Base-by-base conservation (phyloP, 2,113 vertebrate genomes). In the Lamprologus tigripictilis region DNA sequence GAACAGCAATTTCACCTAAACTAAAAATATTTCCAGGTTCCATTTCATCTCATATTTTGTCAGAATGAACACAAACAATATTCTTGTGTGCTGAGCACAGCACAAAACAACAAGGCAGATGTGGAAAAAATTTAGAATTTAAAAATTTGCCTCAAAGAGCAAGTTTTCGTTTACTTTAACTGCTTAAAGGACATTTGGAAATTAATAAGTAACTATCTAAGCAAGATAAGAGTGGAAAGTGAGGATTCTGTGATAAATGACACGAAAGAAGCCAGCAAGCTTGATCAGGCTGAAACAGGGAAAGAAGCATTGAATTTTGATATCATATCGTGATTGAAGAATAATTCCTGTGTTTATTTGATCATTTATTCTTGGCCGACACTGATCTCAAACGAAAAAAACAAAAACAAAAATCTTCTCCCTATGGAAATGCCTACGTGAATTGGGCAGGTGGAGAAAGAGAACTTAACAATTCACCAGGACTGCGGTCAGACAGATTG, bases 381-480 rank as follows among this genome's bases (percentile, higher is more conserved):
- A 6, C 9, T 7, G 9, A 61, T 33, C 9, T 61, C 16, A 33
- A 33, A 61, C 1, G 3, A 57, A 33, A 7, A 17, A 14, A 5
- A 0, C 1, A 23, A 28, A 28, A 17, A 9, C 1, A 31, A 31
- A 17, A 16, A 5, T 10, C 13, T 16, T 28, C 55, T 58, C 13
- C 8, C 8, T 31, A 8, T 61, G 8, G 5, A 8, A 61, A 31
- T 31, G 2, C 26, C 5, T 17, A 10, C 2, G 5, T 2, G 0
- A 31, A 31, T 61, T 31, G 8, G 14, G 9, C 3, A 33, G 16
- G 9, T 11, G 28, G 16, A 33, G 5, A 6, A 19, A 33, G 57
- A 58, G 3, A 28, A 28, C 1, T 9, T 16, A 57, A 57, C 3
- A 16, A 28, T 14, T 57, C 55, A 58, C 26, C 1, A 16, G 3